A percentile compares a stretch with the other conserved stretches of the same genome.
These are phyloP conservation scores for Sapajus apella DNA, from an alignment of 2,113 vertebrate genomes.

Conservation along the genomic window DNA sequence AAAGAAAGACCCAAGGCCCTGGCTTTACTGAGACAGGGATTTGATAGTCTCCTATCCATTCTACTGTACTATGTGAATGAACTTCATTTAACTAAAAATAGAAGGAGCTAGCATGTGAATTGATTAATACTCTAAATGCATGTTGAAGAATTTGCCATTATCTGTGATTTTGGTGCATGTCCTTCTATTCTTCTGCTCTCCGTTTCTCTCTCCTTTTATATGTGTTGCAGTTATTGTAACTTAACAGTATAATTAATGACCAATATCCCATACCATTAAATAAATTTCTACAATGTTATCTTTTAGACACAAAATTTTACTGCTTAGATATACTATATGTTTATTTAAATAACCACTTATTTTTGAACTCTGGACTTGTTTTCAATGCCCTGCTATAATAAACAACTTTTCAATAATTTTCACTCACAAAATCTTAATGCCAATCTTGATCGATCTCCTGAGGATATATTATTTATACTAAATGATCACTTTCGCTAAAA, in stretches of 20 bases:
- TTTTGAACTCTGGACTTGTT: not conserved
- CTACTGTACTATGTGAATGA: not conserved
- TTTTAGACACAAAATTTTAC: not conserved
- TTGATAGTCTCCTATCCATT: not conserved
- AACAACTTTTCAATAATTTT: constrained; percentile 39
- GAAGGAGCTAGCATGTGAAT: not conserved
- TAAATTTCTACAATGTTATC: not conserved
- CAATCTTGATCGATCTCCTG: not conserved
- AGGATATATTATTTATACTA: not conserved
- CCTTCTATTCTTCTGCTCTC: not conserved
- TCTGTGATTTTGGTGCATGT: not conserved
- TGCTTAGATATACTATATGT: not conserved
- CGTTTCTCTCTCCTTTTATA: not conserved
- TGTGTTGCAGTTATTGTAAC: not conserved
- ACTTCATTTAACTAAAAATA: not conserved
- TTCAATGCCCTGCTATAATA: not conserved
- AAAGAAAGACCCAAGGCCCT: not conserved
- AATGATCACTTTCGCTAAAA: not conserved
- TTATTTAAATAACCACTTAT: not conserved
- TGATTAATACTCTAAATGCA: not conserved
- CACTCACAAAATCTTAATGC: not conserved
- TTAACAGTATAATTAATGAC: not conserved
- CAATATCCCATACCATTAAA: not conserved
- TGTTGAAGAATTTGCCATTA: not conserved
- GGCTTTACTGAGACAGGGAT: not conserved